Percentiles rank a stretch among this genome's conserved stretches.
Evolutionary conservation across 2,113 vertebrate genomes (phyloP).

Genomic region (Ochotona curzoniae): DNA sequence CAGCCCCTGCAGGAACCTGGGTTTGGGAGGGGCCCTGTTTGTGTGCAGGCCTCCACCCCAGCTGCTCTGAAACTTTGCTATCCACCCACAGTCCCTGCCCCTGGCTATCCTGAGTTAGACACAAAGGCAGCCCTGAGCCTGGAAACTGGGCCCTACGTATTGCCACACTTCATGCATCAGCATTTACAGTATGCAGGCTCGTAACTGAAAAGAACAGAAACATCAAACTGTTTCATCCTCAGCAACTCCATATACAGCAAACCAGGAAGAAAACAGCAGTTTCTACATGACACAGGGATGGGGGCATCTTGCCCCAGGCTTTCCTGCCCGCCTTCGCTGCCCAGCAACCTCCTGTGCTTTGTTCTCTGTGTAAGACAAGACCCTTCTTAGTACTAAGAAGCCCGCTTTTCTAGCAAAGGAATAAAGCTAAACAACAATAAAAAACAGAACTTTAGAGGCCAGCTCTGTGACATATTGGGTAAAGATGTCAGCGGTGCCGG

Average conservation of each 20-base stretch:
- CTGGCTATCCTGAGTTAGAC: not conserved
- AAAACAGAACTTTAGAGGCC: too few species aligned
- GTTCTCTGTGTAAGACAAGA: not conserved
- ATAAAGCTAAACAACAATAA: not conserved
- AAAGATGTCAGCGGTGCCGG: too few species aligned
- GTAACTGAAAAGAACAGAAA: constrained; percentile 77
- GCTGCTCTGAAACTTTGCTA: fast-evolving
- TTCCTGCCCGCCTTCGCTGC: not conserved
- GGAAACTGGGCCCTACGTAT: constrained; percentile 56
- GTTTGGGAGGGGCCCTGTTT: fast-evolving
- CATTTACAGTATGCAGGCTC: constrained; percentile 74
- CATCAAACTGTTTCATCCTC: constrained; percentile 62
- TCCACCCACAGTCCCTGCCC: not conserved
- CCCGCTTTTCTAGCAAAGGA: constrained; percentile 23
- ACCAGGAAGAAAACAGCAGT: constrained; percentile 45
- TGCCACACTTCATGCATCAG: not conserved
- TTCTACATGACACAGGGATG: not conserved
- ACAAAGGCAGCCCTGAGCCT: not conserved
- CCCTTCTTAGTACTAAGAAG: not conserved
- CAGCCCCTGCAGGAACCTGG: not conserved
- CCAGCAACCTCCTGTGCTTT: not conserved
- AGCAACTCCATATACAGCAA: constrained; percentile 59
- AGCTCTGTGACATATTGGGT: too few species aligned
- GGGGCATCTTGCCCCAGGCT: not conserved
- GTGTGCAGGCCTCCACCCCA: not conserved